These are phyloP conservation scores for Oplegnathus fasciatus DNA, from an alignment of 2,113 vertebrate genomes.

Conservation along the genomic window DNA sequence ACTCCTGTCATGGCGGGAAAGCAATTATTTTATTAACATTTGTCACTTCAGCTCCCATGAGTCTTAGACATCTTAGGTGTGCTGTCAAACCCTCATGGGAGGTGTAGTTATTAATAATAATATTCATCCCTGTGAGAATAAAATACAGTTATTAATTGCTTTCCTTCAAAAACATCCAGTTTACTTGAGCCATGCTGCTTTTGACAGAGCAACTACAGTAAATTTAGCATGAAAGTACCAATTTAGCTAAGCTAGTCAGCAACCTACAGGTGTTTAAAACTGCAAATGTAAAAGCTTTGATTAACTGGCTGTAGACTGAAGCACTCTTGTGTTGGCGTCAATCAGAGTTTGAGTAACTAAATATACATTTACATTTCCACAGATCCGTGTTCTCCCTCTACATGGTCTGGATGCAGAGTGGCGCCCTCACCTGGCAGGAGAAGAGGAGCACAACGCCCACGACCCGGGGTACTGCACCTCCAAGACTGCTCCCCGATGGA, in stretches of 20 bases:
- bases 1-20: no score
- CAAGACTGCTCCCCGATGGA: slow-evolving; percentile 81
- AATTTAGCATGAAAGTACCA: background rate
- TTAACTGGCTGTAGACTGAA: background rate
- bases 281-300: background rate
- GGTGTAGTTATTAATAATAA: background rate
- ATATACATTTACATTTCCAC: background rate
- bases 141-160: background rate
- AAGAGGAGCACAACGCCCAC: slow-evolving; percentile 73
- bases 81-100: background rate
- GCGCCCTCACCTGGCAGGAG: slow-evolving; percentile 79
- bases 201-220: background rate
- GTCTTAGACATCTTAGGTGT: background rate
- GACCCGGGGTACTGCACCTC: slow-evolving; percentile 84
- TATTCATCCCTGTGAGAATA: background rate
- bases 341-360: background rate
- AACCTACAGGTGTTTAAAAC: background rate
- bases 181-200: background rate
- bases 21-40: no score
- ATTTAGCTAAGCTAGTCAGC: background rate
- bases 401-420: slow-evolving; percentile 81
- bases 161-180: background rate
- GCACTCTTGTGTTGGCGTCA: background rate
- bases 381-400: slow-evolving; percentile 81
- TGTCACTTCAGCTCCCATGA: no score